Base-by-base conservation (phyloP, 2,888 invertebrate species). In the Agonopterix subpropinquella region DNA sequence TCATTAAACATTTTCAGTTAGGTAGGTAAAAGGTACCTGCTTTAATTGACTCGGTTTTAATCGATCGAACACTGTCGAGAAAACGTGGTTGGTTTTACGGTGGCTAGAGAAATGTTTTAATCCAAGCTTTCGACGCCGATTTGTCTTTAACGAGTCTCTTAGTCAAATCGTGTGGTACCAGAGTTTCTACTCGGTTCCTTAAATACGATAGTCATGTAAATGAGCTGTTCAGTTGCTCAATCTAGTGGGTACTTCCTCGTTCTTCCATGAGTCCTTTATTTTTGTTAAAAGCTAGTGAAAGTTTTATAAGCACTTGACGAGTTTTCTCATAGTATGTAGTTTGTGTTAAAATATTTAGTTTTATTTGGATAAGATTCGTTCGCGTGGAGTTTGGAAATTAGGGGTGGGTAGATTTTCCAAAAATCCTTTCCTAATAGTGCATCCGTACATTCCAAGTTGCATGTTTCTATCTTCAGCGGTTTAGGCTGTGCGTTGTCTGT, bases 191-290 rank as follows among this genome's bases (percentile, higher is more conserved):
- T 54, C 52, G 49, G 53, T 53, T 47, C 49, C 53, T 57, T 53
- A 58, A 62, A 63, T 59, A 55, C 64, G 72, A 73, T 71, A 71
- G 66, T 47, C 51, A 67, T 67, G 74, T 61, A 70, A 76, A 79
- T 77, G 62, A 65, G 66, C 62, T 62, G 65, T 64, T 64, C 56
- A 59, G 62, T 67, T 67, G 57, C 63, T 59, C 61, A 65, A 65
- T 65, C 60, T 56, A 49, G 44, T 28, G 42, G 57, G 51, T 53
- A 57, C 65, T 66, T 65, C 67, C 70, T 70, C 50, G 62, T 66
- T 60, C 47, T 61, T 63, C 62, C 61, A 62, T 65, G 60, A 61
- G 61, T 10, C 36, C 13, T 8, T 42, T 42, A 13, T 42, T 11
- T 42, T 11, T 42, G 13, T 42, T 42, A 11, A 8, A 11, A n/a